Base-by-base conservation (phyloP, 2,797 vertebrate species). In the Typhlichthys subterraneus region DNA sequence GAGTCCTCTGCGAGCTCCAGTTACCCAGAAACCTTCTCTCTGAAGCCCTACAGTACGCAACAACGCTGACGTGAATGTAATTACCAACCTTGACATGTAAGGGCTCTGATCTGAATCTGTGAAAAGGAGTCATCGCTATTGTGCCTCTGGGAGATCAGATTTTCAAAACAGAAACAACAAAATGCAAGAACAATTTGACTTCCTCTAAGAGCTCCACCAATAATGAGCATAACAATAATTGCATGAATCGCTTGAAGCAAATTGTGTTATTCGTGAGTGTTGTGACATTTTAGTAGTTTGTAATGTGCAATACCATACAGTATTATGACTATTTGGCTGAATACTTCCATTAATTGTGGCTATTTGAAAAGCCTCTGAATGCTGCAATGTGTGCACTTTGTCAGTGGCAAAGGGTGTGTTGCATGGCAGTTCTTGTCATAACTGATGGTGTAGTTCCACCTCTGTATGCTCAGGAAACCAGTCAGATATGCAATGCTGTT, bases 21-120 rank as follows among this genome's bases (percentile, higher is more conserved):
- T 38, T 38, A 5, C 33, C 5, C 33, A 38, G 33, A 38, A 38
- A 5, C 33, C 33, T 7, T 5, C 8, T 38, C 33, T 38, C 33
- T 38, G 33, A 6, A 7, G 33, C 8, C 5, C 33, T 38, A 38
- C 5, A 8, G 33, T 19, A 19, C 6, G 1, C 8, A 38, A 38
- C 3, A 8, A 38, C 33, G 8, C 33, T 38, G 33, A 19, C 0
- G 19, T 0, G 6, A 38, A 38, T 38, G 6, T 38, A 38, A 8
- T 6, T 8, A 38, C 33, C 33, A 38, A 8, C 6, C 8, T 7
- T 38, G 33, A 8, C 33, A 38, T 38, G 33, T 8, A 8, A 38
- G 6, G 76, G 86, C 82, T 73, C 73, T 86, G 80, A 89, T 88
- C 76, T 83, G 79, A 82, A 86, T 70, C 82, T 80, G 82, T 68